Base-by-base conservation (phyloP, 2,888 invertebrate species). In the Aphodius granarius region DNA sequence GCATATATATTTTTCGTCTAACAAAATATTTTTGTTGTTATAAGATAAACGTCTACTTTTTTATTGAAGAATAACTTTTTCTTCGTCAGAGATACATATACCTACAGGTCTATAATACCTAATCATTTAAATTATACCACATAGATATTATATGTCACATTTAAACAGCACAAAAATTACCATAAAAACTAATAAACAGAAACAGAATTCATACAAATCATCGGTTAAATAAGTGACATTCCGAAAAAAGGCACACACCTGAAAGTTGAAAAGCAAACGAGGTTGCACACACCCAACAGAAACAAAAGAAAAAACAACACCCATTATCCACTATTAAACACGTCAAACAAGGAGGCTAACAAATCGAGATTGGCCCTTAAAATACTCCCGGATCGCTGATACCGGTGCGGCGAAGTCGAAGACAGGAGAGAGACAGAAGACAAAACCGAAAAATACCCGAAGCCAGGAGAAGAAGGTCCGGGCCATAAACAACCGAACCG, bases 401-500 rank as follows among this genome's bases (percentile, higher is more conserved):
- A 66, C 19, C 66, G 16, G 3, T 13, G 63, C 16, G 65, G 1
- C 3, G 19, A 65, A 65, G 68, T n/a, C 17, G 65, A 65, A 65
- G 65, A 68, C 18, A n/a, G 66, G 62, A 65, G 73, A 65, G 22
- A 66, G 23, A n/a, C n/a, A 20, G 68, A 68, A 68, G 21, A n/a
- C 9, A 68, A 20, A 68, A 68, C 43, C n/a, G 22, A 68, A 71
- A 76, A 78, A 78, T 74, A 78, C 73, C 75, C 74, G 76, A 81
- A 81, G 79, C 16, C n/a, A 65, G 19, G 65, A 65, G 65, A 65
- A 1, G 22, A 68, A 6, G 13, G 68, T n/a, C 81, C 74, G 81
- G 81, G 77, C 81, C 81, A 83, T 84, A 85, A 84, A 85, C 84
- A 84, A 84, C 82, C 78, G 80, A 83, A 83, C 82, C 83, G 83